These are phyloP conservation scores for Halcyon chelicuti DNA, from an alignment of 2,797 vertebrate species.

Conservation along the genomic window DNA sequence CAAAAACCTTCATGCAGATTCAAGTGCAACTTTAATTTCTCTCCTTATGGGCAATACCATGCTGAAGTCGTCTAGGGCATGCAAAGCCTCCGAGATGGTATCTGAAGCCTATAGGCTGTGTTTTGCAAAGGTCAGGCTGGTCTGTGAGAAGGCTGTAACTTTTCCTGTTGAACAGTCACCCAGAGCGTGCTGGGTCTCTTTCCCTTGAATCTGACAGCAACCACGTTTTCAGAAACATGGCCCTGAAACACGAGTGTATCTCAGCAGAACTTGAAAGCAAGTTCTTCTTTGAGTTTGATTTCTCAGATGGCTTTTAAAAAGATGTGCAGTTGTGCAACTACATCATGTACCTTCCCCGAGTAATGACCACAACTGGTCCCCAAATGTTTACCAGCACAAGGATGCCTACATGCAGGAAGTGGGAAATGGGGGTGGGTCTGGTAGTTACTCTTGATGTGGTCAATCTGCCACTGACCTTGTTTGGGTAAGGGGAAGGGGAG, in stretches of 20 bases:
- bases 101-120: conserved; percentile 51
- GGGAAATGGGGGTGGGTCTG: conserved; percentile 79
- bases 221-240: background rate
- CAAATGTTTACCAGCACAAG: conserved; percentile 83
- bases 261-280: conserved; percentile 69
- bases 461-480: conserved; percentile 88
- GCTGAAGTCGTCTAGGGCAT: conserved; percentile 52
- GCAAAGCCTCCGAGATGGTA: conserved; percentile 26
- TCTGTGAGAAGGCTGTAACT: background rate
- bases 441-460: conserved; percentile 94
- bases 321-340: conserved; percentile 75
- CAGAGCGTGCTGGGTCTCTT: background rate
- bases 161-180: background rate
- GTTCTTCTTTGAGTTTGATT: conserved; percentile 50
- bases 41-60: conserved; percentile 55
- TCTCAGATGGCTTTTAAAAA: conserved; percentile 67
- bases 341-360: conserved; percentile 56
- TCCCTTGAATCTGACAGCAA: conserved; percentile 29
- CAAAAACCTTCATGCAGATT: conserved; percentile 49
- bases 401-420: conserved; percentile 82
- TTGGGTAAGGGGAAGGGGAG: conserved; percentile 78
- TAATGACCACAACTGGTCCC: conserved; percentile 77
- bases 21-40: conserved; percentile 65
- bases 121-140: conserved; percentile 17
- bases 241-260: background rate